These are phyloP conservation scores for Azemiops feae DNA, from an alignment of 2,113 vertebrate species.

Conservation along the genomic window DNA sequence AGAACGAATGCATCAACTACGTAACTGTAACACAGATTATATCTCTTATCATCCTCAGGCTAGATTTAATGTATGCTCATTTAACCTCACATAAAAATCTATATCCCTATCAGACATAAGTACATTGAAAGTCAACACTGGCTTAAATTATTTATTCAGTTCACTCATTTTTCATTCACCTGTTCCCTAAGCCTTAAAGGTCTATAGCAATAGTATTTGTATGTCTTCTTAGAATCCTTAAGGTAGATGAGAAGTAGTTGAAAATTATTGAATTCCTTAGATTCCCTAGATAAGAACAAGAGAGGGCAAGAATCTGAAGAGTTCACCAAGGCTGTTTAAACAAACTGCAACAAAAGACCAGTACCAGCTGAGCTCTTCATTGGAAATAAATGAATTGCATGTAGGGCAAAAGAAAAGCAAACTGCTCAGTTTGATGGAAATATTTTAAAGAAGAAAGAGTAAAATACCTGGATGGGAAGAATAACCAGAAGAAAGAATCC, in stretches of 20 bases:
- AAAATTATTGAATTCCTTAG: not conserved
- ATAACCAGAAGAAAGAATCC: slow-evolving; percentile 39
- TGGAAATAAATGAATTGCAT: not conserved
- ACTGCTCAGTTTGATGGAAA: not conserved
- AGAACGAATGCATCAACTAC: not conserved
- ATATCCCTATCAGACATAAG: not conserved
- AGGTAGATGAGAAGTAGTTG: not conserved
- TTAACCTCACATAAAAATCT: not conserved
- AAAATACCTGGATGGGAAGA: slow-evolving; percentile 51
- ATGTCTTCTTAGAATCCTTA: not conserved
- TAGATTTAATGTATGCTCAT: not conserved
- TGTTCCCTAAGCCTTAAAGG: not conserved
- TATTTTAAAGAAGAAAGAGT: not conserved
- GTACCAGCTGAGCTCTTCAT: not conserved
- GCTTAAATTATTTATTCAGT: not conserved
- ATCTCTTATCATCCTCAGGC: not conserved
- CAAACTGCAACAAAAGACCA: not conserved
- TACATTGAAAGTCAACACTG: not conserved
- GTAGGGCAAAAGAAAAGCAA: not conserved
- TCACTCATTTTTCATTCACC: not conserved
- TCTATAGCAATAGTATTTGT: not conserved
- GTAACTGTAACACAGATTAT: not conserved
- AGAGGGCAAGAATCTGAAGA: not conserved
- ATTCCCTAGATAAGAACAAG: not conserved
- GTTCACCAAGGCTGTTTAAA: not conserved